Evolutionary conservation across 1,140 invertebrate species (phyloP).

Genomic region (Drosophila kepulauana): DNA sequence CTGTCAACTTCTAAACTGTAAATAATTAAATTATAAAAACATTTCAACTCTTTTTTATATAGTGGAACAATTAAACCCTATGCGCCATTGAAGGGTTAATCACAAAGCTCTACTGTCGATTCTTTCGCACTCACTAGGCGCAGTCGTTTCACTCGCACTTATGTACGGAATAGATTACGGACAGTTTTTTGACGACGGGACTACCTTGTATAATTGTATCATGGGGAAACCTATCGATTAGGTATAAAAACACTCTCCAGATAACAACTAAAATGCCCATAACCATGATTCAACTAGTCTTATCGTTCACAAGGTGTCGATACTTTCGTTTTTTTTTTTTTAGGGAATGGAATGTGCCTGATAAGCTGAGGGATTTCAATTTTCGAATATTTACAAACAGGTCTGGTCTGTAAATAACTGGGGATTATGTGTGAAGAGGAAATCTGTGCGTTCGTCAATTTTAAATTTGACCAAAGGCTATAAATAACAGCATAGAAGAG

Average conservation of each 20-base stretch:
- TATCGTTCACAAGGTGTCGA: constrained; percentile 10
- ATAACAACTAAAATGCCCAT: constrained; percentile 10
- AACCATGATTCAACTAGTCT: constrained; percentile 30
- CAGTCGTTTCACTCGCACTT: no score
- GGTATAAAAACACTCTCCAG: background rate
- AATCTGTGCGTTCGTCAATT: background rate
- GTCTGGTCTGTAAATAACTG: constrained; percentile 2
- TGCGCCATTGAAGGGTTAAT: no score
- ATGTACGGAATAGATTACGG: no score
- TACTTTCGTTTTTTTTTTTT: background rate
- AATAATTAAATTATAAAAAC: no score
- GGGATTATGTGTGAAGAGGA: constrained; percentile 10
- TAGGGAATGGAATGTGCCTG: constrained; percentile 17
- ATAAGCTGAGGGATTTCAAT: constrained; percentile 24
- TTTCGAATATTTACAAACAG: constrained; percentile 20
- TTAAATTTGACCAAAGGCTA: background rate
- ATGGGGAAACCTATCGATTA: constrained; percentile 3
- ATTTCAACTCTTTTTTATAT: no score
- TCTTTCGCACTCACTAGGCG: no score
- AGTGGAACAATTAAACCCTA: no score
- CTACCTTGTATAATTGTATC: no score
- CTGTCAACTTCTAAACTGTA: no score
- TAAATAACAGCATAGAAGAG: background rate
- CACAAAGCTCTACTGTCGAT: no score
- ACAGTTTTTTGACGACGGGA: no score